Conservation (phyloP, 2,113 vertebrate genomes). For the Ancistrus triradiatus region DNA sequence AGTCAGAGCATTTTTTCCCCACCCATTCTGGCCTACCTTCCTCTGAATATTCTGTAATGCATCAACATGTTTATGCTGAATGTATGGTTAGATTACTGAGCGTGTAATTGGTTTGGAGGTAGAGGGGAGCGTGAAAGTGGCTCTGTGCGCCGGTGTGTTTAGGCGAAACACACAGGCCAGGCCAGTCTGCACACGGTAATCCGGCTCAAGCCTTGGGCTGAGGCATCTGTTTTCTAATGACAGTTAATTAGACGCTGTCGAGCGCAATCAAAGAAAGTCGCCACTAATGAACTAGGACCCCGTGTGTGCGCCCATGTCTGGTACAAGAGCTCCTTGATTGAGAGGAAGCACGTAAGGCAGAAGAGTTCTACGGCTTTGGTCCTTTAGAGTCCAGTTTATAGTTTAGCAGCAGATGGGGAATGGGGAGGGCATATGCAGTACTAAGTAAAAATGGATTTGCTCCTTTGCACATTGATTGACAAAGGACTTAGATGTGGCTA, state of each 20-base stretch:
- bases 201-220: constrained; percentile 66
- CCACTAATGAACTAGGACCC: constrained; percentile 66
- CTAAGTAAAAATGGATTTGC: too few species aligned
- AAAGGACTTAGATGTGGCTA: too few species aligned
- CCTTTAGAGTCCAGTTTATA: constrained; percentile 20
- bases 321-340: constrained; percentile 31
- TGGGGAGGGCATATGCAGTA: too few species aligned
- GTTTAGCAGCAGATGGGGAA: not conserved
- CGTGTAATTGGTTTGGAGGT: constrained; percentile 41
- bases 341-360: constrained; percentile 16
- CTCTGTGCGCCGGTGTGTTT: constrained; percentile 46
- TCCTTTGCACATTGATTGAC: too few species aligned
- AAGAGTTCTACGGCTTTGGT: constrained; percentile 7
- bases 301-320: constrained; percentile 33
- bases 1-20: not conserved
- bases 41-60: constrained; percentile 13
- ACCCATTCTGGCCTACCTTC: not conserved
- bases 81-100: constrained; percentile 40
- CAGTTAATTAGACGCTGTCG: constrained; percentile 91
- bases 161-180: constrained; percentile 44
- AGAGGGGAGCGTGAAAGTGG: constrained; percentile 38
- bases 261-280: constrained; percentile 81
- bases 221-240: constrained; percentile 93
- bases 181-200: constrained; percentile 51
- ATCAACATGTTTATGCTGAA: constrained; percentile 38